Evolutionary conservation across 92 coral and sea anemone genomes (phyloP).

Genomic region (Epizoanthus stellaris): DNA sequence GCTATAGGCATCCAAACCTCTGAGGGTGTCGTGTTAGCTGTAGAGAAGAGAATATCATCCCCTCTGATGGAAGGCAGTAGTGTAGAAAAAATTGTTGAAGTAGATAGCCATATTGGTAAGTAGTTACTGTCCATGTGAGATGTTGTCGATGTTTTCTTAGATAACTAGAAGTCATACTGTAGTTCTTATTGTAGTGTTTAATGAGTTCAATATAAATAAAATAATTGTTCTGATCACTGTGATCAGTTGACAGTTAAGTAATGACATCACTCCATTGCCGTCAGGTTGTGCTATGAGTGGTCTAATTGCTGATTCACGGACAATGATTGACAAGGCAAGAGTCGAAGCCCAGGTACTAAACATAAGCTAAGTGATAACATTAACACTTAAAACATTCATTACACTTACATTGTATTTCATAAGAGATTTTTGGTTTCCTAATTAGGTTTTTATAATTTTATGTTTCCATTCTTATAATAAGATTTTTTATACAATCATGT

Average conservation of each 20-base stretch:
- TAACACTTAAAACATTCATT: too few relatives aligned
- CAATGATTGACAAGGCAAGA: constrained; percentile 99
- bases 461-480: too few relatives aligned
- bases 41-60: constrained; percentile 95
- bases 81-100: constrained; percentile 97
- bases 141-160: not conserved
- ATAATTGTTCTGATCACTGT: not conserved
- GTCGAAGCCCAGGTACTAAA: constrained; percentile 94
- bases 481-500: too few relatives aligned
- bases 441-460: too few relatives aligned
- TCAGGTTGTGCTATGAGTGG: constrained; percentile 99
- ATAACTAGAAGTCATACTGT: not conserved
- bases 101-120: constrained; percentile 94
- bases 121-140: not conserved
- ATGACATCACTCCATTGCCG: not conserved
- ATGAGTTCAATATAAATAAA: too few relatives aligned
- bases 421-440: too few relatives aligned
- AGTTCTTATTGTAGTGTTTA: too few relatives aligned
- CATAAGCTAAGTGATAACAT: too few relatives aligned
- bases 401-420: too few relatives aligned
- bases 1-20: constrained; percentile 99
- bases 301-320: constrained; percentile 96
- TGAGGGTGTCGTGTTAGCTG: constrained; percentile 97
- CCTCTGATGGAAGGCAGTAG: constrained; percentile 96
- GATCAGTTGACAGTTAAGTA: not conserved